Percentiles rank a stretch among this genome's conserved stretches.
phyloP scores from a whole-genome alignment of 2,888 invertebrate genomes.

The Saturnia pavonia region DNA sequence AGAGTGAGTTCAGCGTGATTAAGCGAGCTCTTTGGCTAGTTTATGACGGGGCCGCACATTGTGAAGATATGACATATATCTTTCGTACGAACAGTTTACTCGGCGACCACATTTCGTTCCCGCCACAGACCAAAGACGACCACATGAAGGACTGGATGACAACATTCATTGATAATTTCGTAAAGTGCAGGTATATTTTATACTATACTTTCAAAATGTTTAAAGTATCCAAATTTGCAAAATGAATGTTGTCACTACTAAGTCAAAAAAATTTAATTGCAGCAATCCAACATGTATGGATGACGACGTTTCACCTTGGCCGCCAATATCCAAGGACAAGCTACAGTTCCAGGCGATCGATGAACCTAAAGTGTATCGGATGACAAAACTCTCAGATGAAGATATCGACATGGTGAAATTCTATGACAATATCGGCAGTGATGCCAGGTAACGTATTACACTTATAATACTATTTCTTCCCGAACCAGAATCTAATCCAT shows the following conservation, averaged over 20 bases:
- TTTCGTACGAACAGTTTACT: constrained; percentile 39
- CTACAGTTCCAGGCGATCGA: constrained; percentile 10
- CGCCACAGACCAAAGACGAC: constrained; percentile 30
- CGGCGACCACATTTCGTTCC: constrained; percentile 25
- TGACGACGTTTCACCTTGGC: constrained; percentile 18
- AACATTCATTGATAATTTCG: constrained; percentile 33
- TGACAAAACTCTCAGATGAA: constrained; percentile 20
- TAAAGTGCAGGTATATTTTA: constrained; percentile 31
- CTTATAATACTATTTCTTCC: too few relatives aligned
- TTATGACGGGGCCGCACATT: constrained; percentile 57
- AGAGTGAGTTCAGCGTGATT: constrained; percentile 61
- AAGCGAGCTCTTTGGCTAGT: constrained; percentile 41
- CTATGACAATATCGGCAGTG: constrained; percentile 27
- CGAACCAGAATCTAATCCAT: too few relatives aligned
- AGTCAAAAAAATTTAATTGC: not conserved
- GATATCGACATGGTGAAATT: constrained; percentile 32
- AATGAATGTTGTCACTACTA: too few relatives aligned
- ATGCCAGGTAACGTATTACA: constrained; percentile 24
- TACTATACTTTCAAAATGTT: not conserved
- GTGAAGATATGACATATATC: constrained; percentile 69
- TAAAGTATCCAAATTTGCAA: too few relatives aligned
- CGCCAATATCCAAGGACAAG: not conserved
- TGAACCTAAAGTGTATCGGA: constrained; percentile 8
- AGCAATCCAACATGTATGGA: constrained; percentile 23
- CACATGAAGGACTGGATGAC: constrained; percentile 37